These are phyloP conservation scores for Girardinus metallicus DNA, from an alignment of 2,797 vertebrate genomes.

Conservation along the genomic window DNA sequence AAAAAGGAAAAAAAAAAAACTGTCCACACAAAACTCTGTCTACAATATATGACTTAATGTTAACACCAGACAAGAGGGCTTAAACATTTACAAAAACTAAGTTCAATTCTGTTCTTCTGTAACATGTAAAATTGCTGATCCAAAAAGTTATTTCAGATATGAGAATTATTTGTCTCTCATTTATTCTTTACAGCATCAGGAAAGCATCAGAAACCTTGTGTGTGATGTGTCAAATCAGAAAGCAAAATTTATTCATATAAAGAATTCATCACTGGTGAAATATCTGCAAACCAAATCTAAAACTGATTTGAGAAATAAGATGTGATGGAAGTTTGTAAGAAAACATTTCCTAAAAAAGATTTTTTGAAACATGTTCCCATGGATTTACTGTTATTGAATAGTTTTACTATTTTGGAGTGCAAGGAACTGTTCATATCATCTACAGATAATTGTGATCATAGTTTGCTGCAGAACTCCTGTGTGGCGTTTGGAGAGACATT, in stretches of 20 bases:
- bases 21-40: background rate
- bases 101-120: background rate
- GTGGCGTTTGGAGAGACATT: constrained; percentile 56
- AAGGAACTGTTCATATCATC: constrained; percentile 50
- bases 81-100: background rate
- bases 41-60: background rate
- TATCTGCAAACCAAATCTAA: background rate
- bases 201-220: background rate
- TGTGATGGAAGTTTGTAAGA: constrained; percentile 4
- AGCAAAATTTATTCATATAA: background rate
- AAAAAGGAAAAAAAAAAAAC: background rate
- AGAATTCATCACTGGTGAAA: background rate
- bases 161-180: background rate
- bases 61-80: background rate
- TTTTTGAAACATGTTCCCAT: background rate
- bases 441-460: constrained; percentile 57
- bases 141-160: background rate
- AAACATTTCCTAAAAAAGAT: background rate
- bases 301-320: constrained; percentile 7
- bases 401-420: constrained; percentile 34
- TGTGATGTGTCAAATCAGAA: background rate
- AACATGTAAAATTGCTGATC: background rate
- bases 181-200: background rate
- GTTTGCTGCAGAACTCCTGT: constrained; percentile 58
- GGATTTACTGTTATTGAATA: background rate